Base-by-base conservation (phyloP, 2,113 vertebrate species). In the Nansenia antarctica region DNA sequence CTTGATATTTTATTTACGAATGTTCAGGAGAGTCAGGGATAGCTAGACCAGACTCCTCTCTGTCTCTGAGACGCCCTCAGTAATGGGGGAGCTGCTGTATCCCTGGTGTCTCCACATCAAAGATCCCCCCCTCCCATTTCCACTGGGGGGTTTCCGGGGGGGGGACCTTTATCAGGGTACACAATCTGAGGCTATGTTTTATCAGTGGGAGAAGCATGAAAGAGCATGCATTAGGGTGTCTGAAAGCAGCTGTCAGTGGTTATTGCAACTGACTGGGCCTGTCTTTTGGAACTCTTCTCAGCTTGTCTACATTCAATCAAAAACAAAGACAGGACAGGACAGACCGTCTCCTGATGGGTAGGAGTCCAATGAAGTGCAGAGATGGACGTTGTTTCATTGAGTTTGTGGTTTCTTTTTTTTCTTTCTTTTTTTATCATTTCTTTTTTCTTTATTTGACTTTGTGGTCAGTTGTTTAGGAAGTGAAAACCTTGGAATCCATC, bases 1-100 rank as follows among this genome's bases (percentile, higher is more conserved):
- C 77, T 88, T 84, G 71, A 89, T 91, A 89, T 87, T 89, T 91
- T 90, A 91, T 90, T 89, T 87, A 89, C 75, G 74, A 83, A 85
- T 80, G 69, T 86, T 85, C 73, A 82, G 67, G 75, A 67, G 61
- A 78, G 79, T 64, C 73, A 61, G 74, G 76, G 27, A 15, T 64
- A 53, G 74, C 70, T 73, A 75, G 77, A 80, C 82, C 77, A 57
- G n/a, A n/a, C 78, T 70, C 72, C 65, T 34, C 57, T 85, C 70
- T 64, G 66, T 77, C 72, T 82, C 70, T 80, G 72, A 86, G 82
- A 84, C 80, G 79, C 76, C 73, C 58, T 73, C 60, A 62, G 73
- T 76, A 86, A 74, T 75, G 37, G 69, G 70, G 78, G 78, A 83
- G 63, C 73, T n/a, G 55, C 60, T 39, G 30, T 58, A 68, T 82